phyloP scores from a whole-genome alignment of 2,113 vertebrate genomes.

The Amia ocellicauda region DNA sequence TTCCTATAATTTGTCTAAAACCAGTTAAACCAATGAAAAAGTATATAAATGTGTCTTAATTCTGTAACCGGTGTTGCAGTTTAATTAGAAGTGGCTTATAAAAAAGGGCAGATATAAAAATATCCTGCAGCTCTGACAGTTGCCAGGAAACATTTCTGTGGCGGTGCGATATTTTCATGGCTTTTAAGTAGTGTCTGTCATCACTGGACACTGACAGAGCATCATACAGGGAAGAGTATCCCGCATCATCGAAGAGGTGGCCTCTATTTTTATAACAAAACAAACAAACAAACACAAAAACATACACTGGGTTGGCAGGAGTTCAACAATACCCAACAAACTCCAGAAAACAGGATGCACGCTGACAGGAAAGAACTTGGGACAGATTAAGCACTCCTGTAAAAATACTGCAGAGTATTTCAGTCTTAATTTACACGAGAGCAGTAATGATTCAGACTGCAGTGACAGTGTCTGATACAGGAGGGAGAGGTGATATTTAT shows the following conservation, averaged over 20 bases:
- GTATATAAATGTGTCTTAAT: no score
- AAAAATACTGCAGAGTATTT: no score
- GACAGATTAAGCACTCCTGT: conserved; percentile 14
- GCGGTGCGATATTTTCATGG: neutral
- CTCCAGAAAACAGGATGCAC: conserved; percentile 43
- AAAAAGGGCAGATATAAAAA: no score
- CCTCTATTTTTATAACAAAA: conserved; percentile 23
- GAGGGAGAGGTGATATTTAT: no score
- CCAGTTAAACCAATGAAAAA: no score
- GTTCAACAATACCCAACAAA: conserved; percentile 33
- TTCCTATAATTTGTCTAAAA: neutral
- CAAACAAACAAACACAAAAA: neutral
- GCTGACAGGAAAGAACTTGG: conserved; percentile 36
- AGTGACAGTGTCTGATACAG: no score
- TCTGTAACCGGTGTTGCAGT: no score
- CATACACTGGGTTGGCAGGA: conserved; percentile 26
- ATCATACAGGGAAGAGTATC: neutral
- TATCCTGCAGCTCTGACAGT: neutral
- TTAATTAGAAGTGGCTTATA: no score
- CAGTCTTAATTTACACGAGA: no score
- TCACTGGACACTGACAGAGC: neutral
- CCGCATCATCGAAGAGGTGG: neutral
- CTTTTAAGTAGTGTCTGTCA: neutral
- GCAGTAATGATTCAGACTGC: no score
- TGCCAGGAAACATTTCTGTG: conserved; percentile 5